A percentile compares a stretch with the other conserved stretches of the same genome.
These are phyloP conservation scores for Athripsodes cinereus DNA, from an alignment of 2,888 invertebrate genomes.

Conservation along the genomic window DNA sequence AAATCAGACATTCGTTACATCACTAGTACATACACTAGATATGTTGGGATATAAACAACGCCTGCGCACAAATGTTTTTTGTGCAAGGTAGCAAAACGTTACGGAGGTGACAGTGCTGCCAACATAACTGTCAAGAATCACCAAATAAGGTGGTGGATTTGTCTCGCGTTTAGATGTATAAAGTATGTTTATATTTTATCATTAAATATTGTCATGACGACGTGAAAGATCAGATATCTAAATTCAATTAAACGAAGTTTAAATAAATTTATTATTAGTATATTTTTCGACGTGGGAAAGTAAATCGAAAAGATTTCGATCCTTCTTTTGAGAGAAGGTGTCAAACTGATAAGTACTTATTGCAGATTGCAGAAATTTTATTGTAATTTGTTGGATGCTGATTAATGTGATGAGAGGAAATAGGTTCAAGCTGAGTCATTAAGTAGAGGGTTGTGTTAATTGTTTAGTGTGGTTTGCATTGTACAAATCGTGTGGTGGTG, in stretches of 20 bases:
- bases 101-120: conserved; percentile 1
- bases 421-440: not conserved
- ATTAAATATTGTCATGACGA: conserved; percentile 21
- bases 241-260: not conserved
- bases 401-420: too few relatives aligned
- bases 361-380: not conserved
- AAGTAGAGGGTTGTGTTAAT: not conserved
- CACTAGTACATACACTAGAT: too few relatives aligned
- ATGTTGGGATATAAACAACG: conserved; percentile 1
- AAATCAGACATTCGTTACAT: too few relatives aligned
- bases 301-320: too few relatives aligned
- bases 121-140: conserved; percentile 7
- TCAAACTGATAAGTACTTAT: not conserved
- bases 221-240: conserved; percentile 3
- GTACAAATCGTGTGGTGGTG: not conserved
- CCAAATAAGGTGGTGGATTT: conserved; percentile 24
- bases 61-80: conserved; percentile 22
- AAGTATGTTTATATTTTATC: conserved; percentile 18
- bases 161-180: conserved; percentile 11
- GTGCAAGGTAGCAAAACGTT: not conserved
- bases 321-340: not conserved
- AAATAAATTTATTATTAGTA: too few relatives aligned
- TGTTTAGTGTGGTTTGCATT: not conserved
- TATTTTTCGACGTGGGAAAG: too few relatives aligned
- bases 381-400: too few relatives aligned